Evolutionary conservation across 2,797 vertebrate genomes (phyloP).

Genomic region (Girardinus metallicus): DNA sequence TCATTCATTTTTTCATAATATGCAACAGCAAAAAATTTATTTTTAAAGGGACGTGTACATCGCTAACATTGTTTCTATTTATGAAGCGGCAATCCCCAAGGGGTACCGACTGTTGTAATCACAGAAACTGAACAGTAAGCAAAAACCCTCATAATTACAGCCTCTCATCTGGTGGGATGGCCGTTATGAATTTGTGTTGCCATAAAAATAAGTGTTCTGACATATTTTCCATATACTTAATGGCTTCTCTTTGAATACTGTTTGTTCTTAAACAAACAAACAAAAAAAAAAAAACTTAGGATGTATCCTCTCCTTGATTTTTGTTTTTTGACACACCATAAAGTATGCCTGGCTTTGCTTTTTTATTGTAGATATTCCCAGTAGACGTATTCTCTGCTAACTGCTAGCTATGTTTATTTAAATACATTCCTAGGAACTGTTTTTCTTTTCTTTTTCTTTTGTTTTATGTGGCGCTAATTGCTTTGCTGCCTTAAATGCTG

Average conservation of each 20-base stretch:
- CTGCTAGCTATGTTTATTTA: background rate
- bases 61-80: constrained; percentile 50
- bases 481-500: background rate
- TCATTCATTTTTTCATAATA: constrained; percentile 68
- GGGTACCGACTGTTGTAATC: constrained; percentile 36
- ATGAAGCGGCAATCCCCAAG: constrained; percentile 17
- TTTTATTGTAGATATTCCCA: background rate
- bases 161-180: constrained; percentile 2
- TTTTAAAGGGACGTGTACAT: constrained; percentile 52
- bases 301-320: background rate
- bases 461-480: background rate
- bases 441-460: background rate
- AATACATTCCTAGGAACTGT: background rate
- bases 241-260: background rate
- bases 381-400: background rate
- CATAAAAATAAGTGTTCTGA: background rate
- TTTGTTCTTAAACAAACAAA: background rate
- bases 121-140: constrained; percentile 20
- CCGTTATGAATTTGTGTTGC: constrained; percentile 18
- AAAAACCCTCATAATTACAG: constrained; percentile 22
- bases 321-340: background rate
- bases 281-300: background rate
- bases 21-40: constrained; percentile 49
- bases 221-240: constrained; percentile 1
- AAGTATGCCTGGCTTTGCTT: background rate